These are phyloP conservation scores for Calyptommatus sinebrachiatus DNA, from an alignment of 2,113 vertebrate species.

Conservation along the genomic window DNA sequence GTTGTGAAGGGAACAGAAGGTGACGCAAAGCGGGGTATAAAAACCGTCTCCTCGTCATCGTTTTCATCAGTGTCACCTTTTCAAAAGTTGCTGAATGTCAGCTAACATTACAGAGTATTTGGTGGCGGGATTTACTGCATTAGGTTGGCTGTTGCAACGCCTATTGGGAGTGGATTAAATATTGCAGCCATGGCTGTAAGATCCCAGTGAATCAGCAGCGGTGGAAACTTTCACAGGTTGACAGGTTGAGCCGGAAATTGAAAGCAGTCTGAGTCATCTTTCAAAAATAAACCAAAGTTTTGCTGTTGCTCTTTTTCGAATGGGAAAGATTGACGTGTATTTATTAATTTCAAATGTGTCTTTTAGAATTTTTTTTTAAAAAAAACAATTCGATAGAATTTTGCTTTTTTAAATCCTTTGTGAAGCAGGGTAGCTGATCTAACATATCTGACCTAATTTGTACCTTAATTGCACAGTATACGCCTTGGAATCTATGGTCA, in stretches of 20 bases:
- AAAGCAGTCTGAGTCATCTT: background rate
- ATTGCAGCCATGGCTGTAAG: background rate
- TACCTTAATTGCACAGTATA: background rate
- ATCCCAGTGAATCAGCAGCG: background rate
- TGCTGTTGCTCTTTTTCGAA: no score
- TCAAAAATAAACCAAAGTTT: no score
- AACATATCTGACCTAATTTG: background rate
- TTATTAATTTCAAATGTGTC: background rate
- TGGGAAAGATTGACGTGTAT: background rate
- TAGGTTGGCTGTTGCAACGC: background rate
- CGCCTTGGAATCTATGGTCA: background rate
- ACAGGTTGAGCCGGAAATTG: background rate
- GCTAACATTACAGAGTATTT: no score
- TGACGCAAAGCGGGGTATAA: no score
- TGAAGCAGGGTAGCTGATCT: background rate
- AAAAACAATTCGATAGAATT: background rate
- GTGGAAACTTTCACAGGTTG: background rate
- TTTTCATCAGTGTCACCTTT: no score
- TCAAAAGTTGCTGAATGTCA: no score
- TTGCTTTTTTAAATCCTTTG: background rate
- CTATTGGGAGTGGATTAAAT: background rate
- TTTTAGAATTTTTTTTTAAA: background rate
- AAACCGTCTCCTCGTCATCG: no score
- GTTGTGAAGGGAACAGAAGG: no score
- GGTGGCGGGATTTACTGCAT: background rate